phyloP scores from a whole-genome alignment of 2,888 invertebrate species.

The Diploptera punctata region DNA sequence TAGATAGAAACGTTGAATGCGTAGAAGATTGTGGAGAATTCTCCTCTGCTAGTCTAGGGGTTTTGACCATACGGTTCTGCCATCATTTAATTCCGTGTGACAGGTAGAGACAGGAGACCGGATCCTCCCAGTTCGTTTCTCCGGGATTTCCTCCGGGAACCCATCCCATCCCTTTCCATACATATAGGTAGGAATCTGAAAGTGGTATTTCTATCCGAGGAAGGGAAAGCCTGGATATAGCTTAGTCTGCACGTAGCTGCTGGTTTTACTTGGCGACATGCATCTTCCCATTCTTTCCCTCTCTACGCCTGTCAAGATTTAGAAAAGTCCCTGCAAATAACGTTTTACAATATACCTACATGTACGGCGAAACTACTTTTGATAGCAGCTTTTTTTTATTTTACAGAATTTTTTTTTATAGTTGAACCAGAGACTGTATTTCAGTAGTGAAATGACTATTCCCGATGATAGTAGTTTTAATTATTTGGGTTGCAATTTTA shows the following conservation, averaged over 20 bases:
- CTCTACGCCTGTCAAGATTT: neutral
- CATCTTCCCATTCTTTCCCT: neutral
- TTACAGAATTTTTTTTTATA: too few species aligned
- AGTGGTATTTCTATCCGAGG: neutral
- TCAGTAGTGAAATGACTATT: too few species aligned
- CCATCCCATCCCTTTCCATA: conserved; percentile 16
- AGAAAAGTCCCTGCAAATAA: neutral
- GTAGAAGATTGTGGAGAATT: too few species aligned
- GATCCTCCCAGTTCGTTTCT: conserved; percentile 37
- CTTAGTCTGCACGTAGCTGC: neutral
- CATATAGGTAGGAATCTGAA: neutral
- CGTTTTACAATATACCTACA: neutral
- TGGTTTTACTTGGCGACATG: conserved; percentile 8
- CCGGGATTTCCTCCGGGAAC: conserved; percentile 42
- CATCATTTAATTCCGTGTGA: conserved; percentile 44
- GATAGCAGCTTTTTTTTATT: too few species aligned
- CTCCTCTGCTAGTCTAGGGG: neutral
- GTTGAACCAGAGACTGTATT: too few species aligned
- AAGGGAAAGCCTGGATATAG: neutral
- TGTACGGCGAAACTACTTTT: too few species aligned
- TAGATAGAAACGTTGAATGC: neutral
- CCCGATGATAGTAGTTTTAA: too few species aligned
- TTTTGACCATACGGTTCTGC: conserved; percentile 20
- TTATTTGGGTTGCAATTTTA: too few species aligned
- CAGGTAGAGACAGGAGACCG: conserved; percentile 40